phyloP scores from a whole-genome alignment of 2,797 vertebrate genomes.

The Pipistrellus pipistrellus region DNA sequence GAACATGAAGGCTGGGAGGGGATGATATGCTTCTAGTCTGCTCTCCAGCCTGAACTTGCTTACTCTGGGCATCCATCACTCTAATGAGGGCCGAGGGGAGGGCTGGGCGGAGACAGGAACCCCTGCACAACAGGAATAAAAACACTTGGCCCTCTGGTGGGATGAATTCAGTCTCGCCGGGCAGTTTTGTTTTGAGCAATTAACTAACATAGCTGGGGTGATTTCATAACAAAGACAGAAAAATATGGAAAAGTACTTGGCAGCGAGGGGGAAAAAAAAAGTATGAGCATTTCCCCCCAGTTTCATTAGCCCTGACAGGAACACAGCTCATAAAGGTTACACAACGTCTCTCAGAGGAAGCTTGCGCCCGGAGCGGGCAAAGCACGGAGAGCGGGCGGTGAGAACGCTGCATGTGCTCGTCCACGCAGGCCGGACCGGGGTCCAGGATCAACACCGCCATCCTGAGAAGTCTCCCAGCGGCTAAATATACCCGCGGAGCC shows the following conservation, averaged over 20 bases:
- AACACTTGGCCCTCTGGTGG: neutral
- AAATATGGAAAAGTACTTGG: conserved; percentile 39
- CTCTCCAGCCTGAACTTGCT: neutral
- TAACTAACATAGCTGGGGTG: neutral
- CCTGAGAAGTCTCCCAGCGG: conserved; percentile 63
- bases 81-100: neutral
- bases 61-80: neutral
- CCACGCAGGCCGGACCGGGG: neutral
- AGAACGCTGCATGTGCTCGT: neutral
- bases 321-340: neutral
- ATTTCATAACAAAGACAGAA: neutral
- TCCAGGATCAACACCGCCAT: neutral
- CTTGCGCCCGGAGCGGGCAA: neutral
- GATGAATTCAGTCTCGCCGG: neutral
- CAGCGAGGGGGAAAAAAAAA: neutral
- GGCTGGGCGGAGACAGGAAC: neutral
- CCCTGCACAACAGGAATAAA: neutral
- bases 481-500: neutral
- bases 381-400: neutral
- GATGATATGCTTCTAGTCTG: neutral
- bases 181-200: conserved; percentile 42
- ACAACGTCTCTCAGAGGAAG: neutral
- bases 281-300: neutral
- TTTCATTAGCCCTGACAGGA: neutral
- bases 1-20: no score